Evolutionary conservation across 2,888 invertebrate genomes (phyloP).

Genomic region (Cerastis leucographa): DNA sequence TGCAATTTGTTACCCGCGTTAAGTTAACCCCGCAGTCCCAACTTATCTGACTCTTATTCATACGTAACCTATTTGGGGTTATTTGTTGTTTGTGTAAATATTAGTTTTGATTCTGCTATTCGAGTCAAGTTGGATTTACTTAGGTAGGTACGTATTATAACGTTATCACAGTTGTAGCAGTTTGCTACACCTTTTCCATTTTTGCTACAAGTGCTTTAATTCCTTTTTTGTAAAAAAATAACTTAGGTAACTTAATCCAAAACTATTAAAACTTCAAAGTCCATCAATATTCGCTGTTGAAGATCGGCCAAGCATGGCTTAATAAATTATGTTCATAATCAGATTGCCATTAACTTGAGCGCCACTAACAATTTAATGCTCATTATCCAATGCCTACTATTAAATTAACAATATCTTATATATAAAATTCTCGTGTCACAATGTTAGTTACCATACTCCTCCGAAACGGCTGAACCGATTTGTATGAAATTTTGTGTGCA

Average conservation of each 20-base stretch:
- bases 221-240: neutral
- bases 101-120: conserved; percentile 39
- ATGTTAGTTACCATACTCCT: too few relatives aligned
- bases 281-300: neutral
- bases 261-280: neutral
- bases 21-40: conserved; percentile 40
- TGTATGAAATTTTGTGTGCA: too few relatives aligned
- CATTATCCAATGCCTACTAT: neutral
- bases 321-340: conserved; percentile 17
- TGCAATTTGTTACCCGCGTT: conserved; percentile 55
- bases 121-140: conserved; percentile 21
- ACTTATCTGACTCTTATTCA: conserved; percentile 45
- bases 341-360: conserved; percentile 15
- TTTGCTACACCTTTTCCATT: neutral
- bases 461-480: too few relatives aligned
- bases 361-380: conserved; percentile 14
- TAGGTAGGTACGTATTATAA: neutral
- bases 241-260: neutral
- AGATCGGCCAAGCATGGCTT: conserved; percentile 11
- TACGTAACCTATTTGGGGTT: conserved; percentile 29
- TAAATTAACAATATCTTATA: neutral
- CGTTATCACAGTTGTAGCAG: neutral
- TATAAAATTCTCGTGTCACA: too few relatives aligned
- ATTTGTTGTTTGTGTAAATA: conserved; percentile 45
- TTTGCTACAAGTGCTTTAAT: neutral